Conservation (phyloP, 2,113 vertebrate genomes). For the Pelobates fuscus region DNA sequence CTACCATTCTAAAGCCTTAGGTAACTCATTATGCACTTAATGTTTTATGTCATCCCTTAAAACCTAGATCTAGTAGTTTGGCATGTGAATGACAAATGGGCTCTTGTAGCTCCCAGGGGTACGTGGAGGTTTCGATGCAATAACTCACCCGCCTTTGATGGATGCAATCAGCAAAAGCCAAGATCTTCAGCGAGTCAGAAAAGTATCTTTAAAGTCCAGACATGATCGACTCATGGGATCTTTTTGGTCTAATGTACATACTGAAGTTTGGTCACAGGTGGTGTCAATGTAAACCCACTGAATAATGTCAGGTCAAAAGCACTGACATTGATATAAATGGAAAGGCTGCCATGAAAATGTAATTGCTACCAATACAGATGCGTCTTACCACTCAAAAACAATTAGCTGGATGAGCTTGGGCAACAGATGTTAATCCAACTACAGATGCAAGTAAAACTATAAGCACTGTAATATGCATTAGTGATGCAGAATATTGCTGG, state of each 20-base stretch:
- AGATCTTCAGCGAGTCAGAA: too few relatives aligned
- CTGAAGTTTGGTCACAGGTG: too few relatives aligned
- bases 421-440: not conserved
- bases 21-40: slow-evolving; percentile 41
- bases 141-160: not conserved
- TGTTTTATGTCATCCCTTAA: slow-evolving; percentile 31
- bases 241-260: not conserved
- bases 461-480: slow-evolving; percentile 26
- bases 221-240: not conserved
- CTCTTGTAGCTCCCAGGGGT: not conserved
- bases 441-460: not conserved
- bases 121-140: not conserved
- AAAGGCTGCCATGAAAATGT: slow-evolving; percentile 45
- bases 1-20: slow-evolving; percentile 10
- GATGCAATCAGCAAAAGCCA: not conserved
- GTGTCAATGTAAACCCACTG: slow-evolving; percentile 6
- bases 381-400: slow-evolving; percentile 33
- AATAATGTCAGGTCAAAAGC: slow-evolving; percentile 8
- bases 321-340: slow-evolving; percentile 35
- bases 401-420: slow-evolving; percentile 26
- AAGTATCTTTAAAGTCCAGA: too few relatives aligned
- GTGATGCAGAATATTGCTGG: slow-evolving; percentile 15
- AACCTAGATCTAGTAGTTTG: slow-evolving; percentile 13
- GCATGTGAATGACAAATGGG: slow-evolving; percentile 1
- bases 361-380: slow-evolving; percentile 46